Percentiles rank a stretch among this genome's conserved stretches.
These are phyloP conservation scores for Natrix natrix DNA, from an alignment of 2,797 vertebrate genomes.

Conservation along the genomic window DNA sequence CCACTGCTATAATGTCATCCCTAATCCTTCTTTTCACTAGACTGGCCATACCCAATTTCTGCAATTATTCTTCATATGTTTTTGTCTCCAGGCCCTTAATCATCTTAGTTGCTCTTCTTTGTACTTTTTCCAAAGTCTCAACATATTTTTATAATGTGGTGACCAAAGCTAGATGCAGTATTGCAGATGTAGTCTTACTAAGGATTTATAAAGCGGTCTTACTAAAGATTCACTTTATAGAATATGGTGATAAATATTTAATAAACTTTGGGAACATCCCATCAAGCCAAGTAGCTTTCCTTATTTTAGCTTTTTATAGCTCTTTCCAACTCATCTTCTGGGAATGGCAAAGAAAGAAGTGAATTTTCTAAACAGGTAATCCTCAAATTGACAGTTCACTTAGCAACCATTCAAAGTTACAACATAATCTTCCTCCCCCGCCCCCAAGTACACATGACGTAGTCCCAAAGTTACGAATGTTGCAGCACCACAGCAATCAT, in stretches of 20 bases:
- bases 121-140: too few species aligned
- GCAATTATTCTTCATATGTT: too few species aligned
- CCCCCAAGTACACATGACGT: neutral
- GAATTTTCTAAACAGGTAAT: neutral
- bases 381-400: neutral
- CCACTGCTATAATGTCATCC: too few species aligned
- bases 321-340: neutral
- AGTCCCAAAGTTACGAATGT: neutral
- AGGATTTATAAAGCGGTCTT: too few species aligned
- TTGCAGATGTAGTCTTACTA: too few species aligned
- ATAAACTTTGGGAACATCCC: neutral
- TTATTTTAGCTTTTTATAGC: neutral
- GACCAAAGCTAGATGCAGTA: too few species aligned
- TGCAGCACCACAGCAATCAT: neutral
- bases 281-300: neutral
- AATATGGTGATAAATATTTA: neutral
- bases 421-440: neutral
- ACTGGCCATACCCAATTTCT: too few species aligned
- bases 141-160: too few species aligned
- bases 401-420: neutral
- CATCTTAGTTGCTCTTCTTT: too few species aligned
- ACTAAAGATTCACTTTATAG: neutral
- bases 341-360: neutral
- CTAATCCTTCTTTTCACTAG: too few species aligned
- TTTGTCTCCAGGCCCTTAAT: too few species aligned